These are phyloP conservation scores for Cephus spinipes DNA, from an alignment of 2,888 invertebrate species.

Conservation along the genomic window DNA sequence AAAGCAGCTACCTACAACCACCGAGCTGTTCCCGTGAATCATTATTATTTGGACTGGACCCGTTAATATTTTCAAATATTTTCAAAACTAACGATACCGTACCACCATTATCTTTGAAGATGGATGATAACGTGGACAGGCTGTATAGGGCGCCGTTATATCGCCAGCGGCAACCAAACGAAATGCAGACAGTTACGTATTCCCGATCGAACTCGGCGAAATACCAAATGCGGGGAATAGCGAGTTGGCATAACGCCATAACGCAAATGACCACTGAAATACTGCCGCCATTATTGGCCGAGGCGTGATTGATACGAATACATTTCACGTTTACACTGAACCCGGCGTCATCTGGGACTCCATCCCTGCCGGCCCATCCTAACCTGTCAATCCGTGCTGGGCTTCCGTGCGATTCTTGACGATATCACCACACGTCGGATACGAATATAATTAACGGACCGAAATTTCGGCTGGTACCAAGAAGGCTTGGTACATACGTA, in stretches of 20 bases:
- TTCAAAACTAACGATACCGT: not conserved
- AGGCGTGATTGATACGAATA: conserved; percentile 21
- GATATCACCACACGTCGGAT: not conserved
- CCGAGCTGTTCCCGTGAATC: not conserved
- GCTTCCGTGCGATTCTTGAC: not conserved
- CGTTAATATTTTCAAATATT: not conserved
- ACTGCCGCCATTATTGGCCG: conserved; percentile 20
- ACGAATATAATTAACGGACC: not conserved
- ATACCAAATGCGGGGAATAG: conserved; percentile 2
- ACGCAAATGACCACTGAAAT: conserved; percentile 22
- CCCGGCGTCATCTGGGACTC: conserved; percentile 13
- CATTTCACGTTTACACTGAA: conserved; percentile 13
- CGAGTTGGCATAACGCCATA: conserved; percentile 17
- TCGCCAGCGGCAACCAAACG: not conserved
- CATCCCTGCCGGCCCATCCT: conserved; percentile 4
- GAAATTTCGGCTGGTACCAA: not conserved
- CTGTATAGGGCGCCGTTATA: not conserved
- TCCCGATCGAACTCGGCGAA: not conserved
- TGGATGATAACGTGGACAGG: not conserved
- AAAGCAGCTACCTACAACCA: not conserved
- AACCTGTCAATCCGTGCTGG: not conserved
- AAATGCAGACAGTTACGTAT: conserved; percentile 1
- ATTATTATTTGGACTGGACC: not conserved
- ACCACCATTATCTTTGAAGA: not conserved
- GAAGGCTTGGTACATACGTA: not conserved